A percentile compares a stretch with the other conserved stretches of the same genome.
Evolutionary conservation across 2,113 vertebrate species (phyloP).

Genomic region (Illadopsis cleaveri): DNA sequence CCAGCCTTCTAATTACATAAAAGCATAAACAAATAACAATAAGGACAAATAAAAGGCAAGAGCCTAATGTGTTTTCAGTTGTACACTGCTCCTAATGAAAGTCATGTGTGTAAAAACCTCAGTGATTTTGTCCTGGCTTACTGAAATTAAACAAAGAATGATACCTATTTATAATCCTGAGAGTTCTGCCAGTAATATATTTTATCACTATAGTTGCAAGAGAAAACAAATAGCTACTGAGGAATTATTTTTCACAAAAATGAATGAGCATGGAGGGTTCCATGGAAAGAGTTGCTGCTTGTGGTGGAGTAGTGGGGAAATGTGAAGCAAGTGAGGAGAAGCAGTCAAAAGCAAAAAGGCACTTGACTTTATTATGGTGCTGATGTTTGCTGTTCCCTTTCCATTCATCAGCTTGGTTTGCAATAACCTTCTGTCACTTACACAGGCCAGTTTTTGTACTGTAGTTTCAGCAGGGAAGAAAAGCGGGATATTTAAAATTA

Average conservation of each 20-base stretch:
- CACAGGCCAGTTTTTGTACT: not conserved
- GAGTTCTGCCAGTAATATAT: not conserved
- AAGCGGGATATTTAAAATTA: not conserved
- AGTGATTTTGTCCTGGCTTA: conserved; percentile 15
- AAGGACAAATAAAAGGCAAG: not conserved
- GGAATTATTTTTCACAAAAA: conserved; percentile 13
- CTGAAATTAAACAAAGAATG: conserved; percentile 31
- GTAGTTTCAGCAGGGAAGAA: not conserved
- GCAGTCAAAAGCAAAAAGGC: not conserved
- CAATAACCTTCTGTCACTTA: not conserved
- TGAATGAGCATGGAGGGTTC: not conserved
- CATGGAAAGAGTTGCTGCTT: not conserved
- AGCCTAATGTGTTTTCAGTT: not conserved
- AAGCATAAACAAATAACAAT: not conserved
- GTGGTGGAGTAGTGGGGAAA: not conserved
- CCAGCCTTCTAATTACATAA: not conserved
- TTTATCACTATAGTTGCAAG: conserved; percentile 39
- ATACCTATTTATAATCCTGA: conserved; percentile 2
- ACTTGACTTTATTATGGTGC: not conserved
- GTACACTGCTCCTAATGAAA: not conserved
- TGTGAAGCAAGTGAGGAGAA: not conserved
- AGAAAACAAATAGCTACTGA: not conserved
- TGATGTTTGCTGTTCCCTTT: not conserved
- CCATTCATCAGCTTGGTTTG: not conserved
- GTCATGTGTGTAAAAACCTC: not conserved